Evolutionary conservation across 2,888 invertebrate genomes (phyloP).

Genomic region (Scelioninae gen. 1): DNA sequence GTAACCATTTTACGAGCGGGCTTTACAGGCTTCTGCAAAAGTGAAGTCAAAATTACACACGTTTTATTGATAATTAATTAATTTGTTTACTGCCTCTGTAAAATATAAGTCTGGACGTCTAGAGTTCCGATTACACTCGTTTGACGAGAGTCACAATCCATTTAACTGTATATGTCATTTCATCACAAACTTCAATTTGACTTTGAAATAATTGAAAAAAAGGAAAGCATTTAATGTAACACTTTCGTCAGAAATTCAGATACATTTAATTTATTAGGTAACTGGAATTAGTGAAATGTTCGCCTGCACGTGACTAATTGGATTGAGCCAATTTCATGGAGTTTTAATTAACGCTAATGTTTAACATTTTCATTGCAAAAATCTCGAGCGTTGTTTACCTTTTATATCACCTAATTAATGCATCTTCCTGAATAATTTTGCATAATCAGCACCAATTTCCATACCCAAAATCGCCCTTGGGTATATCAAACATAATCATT

Average conservation of each 20-base stretch:
- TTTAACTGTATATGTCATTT: neutral
- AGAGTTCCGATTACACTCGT: neutral
- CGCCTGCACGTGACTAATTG: conserved; percentile 23
- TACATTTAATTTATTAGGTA: conserved; percentile 31
- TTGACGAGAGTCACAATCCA: conserved; percentile 8
- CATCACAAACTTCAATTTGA: conserved; percentile 9
- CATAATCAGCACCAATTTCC: conserved; percentile 26
- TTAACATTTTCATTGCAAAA: conserved; percentile 22
- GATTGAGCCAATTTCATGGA: conserved; percentile 21
- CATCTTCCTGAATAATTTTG: conserved; percentile 33
- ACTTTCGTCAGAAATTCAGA: conserved; percentile 30
- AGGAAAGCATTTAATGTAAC: conserved; percentile 1
- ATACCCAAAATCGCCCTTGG: conserved; percentile 14
- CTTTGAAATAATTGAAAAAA: conserved; percentile 29
- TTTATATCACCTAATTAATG: conserved; percentile 37
- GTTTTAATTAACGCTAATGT: conserved; percentile 44
- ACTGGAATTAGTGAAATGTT: conserved; percentile 9
- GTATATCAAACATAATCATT: conserved; percentile 11
- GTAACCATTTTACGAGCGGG: conserved; percentile 7
- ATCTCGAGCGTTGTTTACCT: conserved; percentile 18
- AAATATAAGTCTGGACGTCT: no score
- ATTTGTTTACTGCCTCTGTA: conserved; percentile 16
- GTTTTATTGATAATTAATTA: conserved; percentile 44
- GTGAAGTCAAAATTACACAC: conserved; percentile 20
- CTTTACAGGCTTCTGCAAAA: conserved; percentile 23